phyloP scores from a whole-genome alignment of 2,797 vertebrate genomes.

The Benthosema pterotum region DNA sequence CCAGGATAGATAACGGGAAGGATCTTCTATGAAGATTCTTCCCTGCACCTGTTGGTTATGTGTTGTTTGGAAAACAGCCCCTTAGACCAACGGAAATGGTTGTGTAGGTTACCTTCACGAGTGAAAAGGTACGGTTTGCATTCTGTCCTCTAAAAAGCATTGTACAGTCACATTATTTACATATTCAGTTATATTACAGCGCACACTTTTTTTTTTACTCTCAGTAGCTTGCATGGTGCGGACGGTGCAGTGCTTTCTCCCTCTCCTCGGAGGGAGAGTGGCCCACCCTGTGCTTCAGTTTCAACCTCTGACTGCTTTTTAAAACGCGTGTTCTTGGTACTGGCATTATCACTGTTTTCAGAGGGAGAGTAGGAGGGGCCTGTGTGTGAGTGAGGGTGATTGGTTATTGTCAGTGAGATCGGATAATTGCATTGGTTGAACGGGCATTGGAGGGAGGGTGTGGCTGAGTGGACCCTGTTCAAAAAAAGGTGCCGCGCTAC shows the following conservation, averaged over 20 bases:
- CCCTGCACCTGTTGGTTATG: constrained; percentile 4
- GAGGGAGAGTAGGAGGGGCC: constrained; percentile 42
- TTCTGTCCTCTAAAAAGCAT: constrained; percentile 75
- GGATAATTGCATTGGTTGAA: constrained; percentile 10
- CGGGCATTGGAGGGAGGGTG: background rate
- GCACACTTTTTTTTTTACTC: constrained; percentile 61
- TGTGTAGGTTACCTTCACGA: constrained; percentile 47
- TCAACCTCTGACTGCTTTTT: constrained; percentile 27
- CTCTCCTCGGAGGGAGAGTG: constrained; percentile 45
- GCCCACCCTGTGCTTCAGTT: constrained; percentile 65
- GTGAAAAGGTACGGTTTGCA: constrained; percentile 64
- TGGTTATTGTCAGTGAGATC: constrained; percentile 9
- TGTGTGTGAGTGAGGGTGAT: constrained; percentile 25
- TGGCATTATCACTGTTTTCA: constrained; percentile 32
- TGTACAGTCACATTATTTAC: constrained; percentile 84
- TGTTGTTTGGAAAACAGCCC: constrained; percentile 18
- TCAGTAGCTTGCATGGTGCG: constrained; percentile 81
- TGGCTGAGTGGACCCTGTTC: constrained; percentile 1
- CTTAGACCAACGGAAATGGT: constrained; percentile 52
- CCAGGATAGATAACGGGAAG: background rate
- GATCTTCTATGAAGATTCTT: background rate
- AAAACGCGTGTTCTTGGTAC: constrained; percentile 38
- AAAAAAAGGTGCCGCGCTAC: constrained; percentile 14
- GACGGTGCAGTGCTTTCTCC: constrained; percentile 67
- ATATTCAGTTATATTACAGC: constrained; percentile 82